Base-by-base conservation (phyloP, 2,888 invertebrate species). In the Clitarchus hookeri region DNA sequence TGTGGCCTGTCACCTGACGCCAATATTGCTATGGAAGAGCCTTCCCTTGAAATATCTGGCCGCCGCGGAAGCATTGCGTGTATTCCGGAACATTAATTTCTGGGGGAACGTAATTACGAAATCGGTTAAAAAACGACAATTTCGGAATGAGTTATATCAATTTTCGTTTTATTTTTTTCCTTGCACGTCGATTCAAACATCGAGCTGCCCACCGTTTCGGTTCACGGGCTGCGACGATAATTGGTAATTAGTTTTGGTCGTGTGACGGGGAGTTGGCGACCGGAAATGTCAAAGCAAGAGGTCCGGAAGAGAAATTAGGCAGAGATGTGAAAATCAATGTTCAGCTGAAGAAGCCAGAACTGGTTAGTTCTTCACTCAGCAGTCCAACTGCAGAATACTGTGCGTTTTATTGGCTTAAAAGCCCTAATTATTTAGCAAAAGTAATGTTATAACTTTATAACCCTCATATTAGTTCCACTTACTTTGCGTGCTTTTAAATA, bases 201-300 rank as follows among this genome's bases (percentile, higher is more conserved):
- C 65, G 65, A 65, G 65, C n/a, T 65, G n/a, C 23, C 65, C 65
- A 23, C n/a, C 65, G 23, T 65, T 65, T 23, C 65, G 65, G 65
- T 65, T 65, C 19, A 65, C 65, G 65, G 65, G 16, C 16, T 65
- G 11, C 8, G 65, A 23, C 12, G 65, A 65, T 65, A 65, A 65
- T 65, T 65, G 65, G 65, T n/a, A 65, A 65, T 65, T 65, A 23
- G 65, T 65, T 65, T n/a, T 65, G 65, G 65, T 65, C 65, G n/a
- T 23, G 65, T 65, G 65, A 65, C 0, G 65, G n/a, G 65, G n/a
- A 65, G n/a, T 19, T 65, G 19, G n/a, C 65, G 65, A 65, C 65
- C 11, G 65, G 65, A 65, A 23, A 65, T 65, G 65, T 11, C 65
- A 65, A 23, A 19, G 65, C 11, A 65, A 65, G 65, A 65, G 65